phyloP scores from a whole-genome alignment of 2,113 vertebrate genomes.

The Osmerus mordax region DNA sequence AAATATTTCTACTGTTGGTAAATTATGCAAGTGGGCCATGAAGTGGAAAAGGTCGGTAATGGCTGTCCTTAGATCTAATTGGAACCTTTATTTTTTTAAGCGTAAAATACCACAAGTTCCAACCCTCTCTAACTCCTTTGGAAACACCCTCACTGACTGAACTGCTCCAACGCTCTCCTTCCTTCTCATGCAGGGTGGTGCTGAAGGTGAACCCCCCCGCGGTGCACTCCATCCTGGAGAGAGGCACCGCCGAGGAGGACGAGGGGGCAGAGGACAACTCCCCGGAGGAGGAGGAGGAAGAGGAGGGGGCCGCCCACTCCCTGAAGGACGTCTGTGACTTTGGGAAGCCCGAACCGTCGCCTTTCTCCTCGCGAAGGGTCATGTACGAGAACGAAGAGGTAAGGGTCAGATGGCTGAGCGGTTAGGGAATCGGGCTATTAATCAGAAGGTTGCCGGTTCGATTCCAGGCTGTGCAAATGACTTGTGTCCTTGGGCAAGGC shows the following conservation, averaged over 20 bases:
- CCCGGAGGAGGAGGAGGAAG: slow-evolving; percentile 83
- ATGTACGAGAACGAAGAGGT: slow-evolving; percentile 99
- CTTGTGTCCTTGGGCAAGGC: too few species aligned
- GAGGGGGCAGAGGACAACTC: slow-evolving; percentile 84
- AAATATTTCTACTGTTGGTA: too few species aligned
- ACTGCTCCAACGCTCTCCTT: not conserved
- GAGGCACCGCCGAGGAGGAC: slow-evolving; percentile 87
- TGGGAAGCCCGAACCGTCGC: slow-evolving; percentile 90
- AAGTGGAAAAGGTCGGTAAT: too few species aligned
- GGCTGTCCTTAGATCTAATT: too few species aligned
- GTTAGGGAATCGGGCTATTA: not conserved
- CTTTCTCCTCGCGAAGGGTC: slow-evolving; percentile 94
- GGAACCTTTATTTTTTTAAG: too few species aligned
- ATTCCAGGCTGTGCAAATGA: too few species aligned
- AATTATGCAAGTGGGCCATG: too few species aligned
- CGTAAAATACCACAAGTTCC: too few species aligned
- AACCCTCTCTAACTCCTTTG: too few species aligned
- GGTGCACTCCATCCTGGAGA: slow-evolving; percentile 94
- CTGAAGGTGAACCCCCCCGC: slow-evolving; percentile 90
- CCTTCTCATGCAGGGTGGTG: slow-evolving; percentile 79
- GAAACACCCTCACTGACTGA: not conserved
- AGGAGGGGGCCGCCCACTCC: slow-evolving; percentile 91
- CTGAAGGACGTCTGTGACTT: slow-evolving; percentile 96
- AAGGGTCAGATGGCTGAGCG: slow-evolving; percentile 7
- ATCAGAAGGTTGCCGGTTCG: too few species aligned